These are phyloP conservation scores for Epizoanthus rinbou DNA, from an alignment of 92 coral and sea anemone genomes.

Conservation along the genomic window DNA sequence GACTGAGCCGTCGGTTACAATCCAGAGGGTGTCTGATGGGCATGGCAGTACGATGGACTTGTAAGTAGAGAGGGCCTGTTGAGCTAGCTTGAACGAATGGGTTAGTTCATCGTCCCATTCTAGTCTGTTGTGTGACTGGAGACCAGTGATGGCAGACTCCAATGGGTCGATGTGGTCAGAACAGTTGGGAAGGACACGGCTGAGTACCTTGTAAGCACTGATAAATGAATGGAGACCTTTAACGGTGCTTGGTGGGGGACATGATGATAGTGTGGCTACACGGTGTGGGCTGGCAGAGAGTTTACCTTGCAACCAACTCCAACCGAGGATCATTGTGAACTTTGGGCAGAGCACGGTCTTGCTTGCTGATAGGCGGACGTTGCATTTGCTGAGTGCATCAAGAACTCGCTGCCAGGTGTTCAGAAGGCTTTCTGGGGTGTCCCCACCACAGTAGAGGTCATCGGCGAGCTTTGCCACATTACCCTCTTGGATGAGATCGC, in stretches of 20 bases:
- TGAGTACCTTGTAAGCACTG: conserved; percentile 28
- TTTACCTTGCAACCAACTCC: conserved; percentile 61
- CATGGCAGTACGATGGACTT: conserved; percentile 15
- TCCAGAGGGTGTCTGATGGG: conserved; percentile 28
- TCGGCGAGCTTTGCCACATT: conserved; percentile 63
- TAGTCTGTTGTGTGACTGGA: conserved; percentile 6
- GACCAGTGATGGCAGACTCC: conserved; percentile 23
- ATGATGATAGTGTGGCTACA: conserved; percentile 42
- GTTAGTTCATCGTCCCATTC: neutral
- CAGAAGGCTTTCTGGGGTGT: conserved; percentile 46
- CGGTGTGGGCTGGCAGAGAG: conserved; percentile 59
- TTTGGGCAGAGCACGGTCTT: conserved; percentile 35
- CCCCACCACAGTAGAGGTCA: conserved; percentile 57
- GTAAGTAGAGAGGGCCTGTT: too few relatives aligned
- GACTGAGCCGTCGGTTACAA: conserved; percentile 23
- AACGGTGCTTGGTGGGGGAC: conserved; percentile 46
- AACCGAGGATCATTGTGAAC: conserved; percentile 55
- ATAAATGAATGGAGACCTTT: conserved; percentile 47
- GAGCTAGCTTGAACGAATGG: conserved; percentile 1
- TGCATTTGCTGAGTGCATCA: conserved; percentile 42
- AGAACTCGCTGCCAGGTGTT: conserved; percentile 54
- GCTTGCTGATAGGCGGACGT: conserved; percentile 52
- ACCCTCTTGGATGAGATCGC: conserved; percentile 56
- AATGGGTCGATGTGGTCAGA: conserved; percentile 12
- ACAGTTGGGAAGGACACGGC: conserved; percentile 46